Evolutionary conservation across 2,113 vertebrate species (phyloP).

Genomic region (Canis aureus): DNA sequence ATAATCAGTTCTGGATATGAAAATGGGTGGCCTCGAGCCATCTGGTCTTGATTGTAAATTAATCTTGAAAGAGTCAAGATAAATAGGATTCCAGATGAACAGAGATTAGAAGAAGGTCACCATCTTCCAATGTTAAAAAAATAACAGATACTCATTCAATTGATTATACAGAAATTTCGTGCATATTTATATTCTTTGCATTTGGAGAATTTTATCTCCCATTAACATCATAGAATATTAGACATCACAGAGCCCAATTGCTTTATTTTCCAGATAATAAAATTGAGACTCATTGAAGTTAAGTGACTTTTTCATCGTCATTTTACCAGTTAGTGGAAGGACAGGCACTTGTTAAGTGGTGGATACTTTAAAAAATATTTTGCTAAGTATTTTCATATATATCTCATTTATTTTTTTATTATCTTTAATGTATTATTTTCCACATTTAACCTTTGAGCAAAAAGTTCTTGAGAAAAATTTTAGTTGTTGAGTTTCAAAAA

Average conservation of each 20-base stretch:
- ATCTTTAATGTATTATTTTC: background rate
- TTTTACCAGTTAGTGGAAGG: background rate
- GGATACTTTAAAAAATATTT: background rate
- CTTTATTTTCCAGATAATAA: conserved; percentile 31
- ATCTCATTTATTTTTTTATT: conserved; percentile 25
- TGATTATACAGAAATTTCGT: background rate
- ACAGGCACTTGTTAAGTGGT: background rate
- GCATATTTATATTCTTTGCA: conserved; percentile 1
- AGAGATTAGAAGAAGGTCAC: conserved; percentile 59
- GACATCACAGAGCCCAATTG: background rate
- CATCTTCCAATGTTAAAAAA: conserved; percentile 46
- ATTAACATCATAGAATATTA: background rate
- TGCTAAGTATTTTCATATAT: conserved; percentile 17
- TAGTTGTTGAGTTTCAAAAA: background rate
- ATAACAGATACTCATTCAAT: background rate
- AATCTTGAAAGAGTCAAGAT: conserved; percentile 55
- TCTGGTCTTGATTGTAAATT: conserved; percentile 64
- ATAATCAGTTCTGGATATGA: conserved; percentile 9
- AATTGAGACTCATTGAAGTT: background rate
- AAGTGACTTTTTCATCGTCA: background rate
- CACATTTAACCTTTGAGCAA: background rate
- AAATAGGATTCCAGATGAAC: conserved; percentile 61
- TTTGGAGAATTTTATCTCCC: conserved; percentile 37
- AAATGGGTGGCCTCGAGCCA: conserved; percentile 50
- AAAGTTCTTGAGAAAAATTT: background rate